These are phyloP conservation scores for Onychostoma macrolepis DNA, from an alignment of 2,113 vertebrate genomes.

Conservation along the genomic window DNA sequence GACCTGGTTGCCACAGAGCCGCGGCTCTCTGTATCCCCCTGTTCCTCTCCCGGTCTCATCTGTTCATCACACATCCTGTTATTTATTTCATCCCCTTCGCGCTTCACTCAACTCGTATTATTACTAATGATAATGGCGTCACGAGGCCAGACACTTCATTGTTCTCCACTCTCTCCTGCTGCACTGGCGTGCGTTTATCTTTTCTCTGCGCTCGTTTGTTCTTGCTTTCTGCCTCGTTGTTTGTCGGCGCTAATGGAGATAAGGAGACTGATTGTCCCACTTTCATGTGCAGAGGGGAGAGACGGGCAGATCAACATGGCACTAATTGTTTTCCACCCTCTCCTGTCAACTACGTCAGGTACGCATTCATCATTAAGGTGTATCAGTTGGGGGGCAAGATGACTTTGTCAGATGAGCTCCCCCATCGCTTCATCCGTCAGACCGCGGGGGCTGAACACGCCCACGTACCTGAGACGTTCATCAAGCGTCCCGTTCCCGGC, in stretches of 20 bases:
- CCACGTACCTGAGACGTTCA: conserved; percentile 3
- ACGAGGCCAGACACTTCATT: conserved; percentile 60
- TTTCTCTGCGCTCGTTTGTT: conserved; percentile 7
- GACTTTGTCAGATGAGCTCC: conserved; percentile 66
- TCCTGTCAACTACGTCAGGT: conserved; percentile 60
- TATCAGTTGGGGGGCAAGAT: conserved; percentile 62
- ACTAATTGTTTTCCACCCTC: conserved; percentile 76
- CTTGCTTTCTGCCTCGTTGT: conserved; percentile 52
- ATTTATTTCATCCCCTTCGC: conserved; percentile 42
- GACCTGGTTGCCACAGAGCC: conserved; percentile 48
- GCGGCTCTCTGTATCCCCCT: not conserved
- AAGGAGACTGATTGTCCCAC: conserved; percentile 53
- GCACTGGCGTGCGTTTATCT: conserved; percentile 53
- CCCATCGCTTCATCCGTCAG: conserved; percentile 64
- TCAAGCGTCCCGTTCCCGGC: not conserved
- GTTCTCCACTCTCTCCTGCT: conserved; percentile 56
- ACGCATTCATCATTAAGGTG: conserved; percentile 71
- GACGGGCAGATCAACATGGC: conserved; percentile 67
- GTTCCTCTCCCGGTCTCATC: conserved; percentile 46
- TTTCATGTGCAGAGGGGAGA: conserved; percentile 6
- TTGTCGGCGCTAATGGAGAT: conserved; percentile 61
- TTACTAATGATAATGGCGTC: conserved; percentile 64
- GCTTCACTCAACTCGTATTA: conserved; percentile 31
- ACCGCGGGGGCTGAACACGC: not conserved
- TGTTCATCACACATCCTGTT: conserved; percentile 50